Conservation (phyloP, 2,113 vertebrate genomes). For the Rhea pennata region DNA sequence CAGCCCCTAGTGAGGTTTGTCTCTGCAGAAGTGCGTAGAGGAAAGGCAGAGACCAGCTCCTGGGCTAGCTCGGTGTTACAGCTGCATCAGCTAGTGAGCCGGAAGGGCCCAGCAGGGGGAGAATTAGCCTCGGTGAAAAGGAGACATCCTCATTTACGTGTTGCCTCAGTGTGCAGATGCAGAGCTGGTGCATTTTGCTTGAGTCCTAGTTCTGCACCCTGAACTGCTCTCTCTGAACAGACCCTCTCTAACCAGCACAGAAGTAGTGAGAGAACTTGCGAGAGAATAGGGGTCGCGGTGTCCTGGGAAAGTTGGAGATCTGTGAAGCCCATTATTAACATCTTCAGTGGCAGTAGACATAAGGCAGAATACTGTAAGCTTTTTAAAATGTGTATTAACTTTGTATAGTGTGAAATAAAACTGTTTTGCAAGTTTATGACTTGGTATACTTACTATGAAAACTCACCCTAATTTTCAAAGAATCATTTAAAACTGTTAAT, state of each 20-base stretch:
- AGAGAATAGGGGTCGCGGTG: background rate
- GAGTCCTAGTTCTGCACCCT: background rate
- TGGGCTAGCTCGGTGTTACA: background rate
- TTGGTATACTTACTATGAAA: background rate
- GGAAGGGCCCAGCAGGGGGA: background rate
- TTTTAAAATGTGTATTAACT: conserved; percentile 35
- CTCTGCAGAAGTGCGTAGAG: background rate
- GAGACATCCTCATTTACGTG: background rate
- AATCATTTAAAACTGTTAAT: background rate
- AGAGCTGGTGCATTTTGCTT: background rate
- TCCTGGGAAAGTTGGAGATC: background rate
- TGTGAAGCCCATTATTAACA: background rate
- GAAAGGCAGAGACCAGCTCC: background rate
- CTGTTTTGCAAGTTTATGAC: background rate
- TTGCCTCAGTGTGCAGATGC: rapidly evolving
- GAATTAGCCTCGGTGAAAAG: background rate
- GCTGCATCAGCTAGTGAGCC: background rate
- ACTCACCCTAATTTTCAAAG: background rate
- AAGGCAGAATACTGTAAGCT: background rate
- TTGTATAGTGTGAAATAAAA: conserved; percentile 68
- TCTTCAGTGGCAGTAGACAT: background rate
- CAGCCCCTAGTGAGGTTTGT: background rate
- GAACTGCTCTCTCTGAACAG: background rate
- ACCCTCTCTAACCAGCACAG: background rate
- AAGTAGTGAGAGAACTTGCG: background rate